A percentile compares a stretch with the other conserved stretches of the same genome.
phyloP scores from a whole-genome alignment of 2,797 vertebrate species.

The Lemur catta region DNA sequence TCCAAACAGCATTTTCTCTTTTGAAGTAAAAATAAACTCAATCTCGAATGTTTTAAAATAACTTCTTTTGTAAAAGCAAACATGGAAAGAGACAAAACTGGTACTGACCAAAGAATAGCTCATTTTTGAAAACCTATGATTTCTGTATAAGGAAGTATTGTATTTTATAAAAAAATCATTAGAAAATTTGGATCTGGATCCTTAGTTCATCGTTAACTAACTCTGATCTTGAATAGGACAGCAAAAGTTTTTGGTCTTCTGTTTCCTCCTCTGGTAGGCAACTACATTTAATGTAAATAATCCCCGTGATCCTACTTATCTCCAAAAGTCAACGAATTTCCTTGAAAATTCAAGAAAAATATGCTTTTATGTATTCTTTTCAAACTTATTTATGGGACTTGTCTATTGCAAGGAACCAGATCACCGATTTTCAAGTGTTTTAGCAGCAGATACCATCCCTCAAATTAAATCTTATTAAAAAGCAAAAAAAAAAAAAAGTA shows the following conservation, averaged over 20 bases:
- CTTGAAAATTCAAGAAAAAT: not conserved
- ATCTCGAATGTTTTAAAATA: conserved; percentile 7
- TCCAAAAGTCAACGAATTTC: not conserved
- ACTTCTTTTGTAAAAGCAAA: not conserved
- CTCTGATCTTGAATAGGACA: not conserved
- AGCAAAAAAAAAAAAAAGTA: not conserved
- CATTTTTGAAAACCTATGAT: not conserved
- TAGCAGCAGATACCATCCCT: not conserved
- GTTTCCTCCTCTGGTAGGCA: not conserved
- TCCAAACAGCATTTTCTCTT: not conserved
- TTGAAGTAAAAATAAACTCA: not conserved
- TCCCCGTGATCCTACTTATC: not conserved
- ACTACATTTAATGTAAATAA: not conserved
- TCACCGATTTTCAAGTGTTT: not conserved
- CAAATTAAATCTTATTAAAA: not conserved
- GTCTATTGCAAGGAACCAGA: not conserved
- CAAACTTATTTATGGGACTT: not conserved
- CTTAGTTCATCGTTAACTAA: not conserved
- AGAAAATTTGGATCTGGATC: not conserved
- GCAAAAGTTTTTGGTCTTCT: not conserved
- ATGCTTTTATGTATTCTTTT: not conserved
- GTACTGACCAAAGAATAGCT: not conserved
- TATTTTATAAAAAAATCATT: not conserved
- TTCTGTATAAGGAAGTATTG: not conserved
- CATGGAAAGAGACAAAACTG: not conserved